phyloP scores from a whole-genome alignment of 1,140 invertebrate genomes.

The Theocolax elegans region DNA sequence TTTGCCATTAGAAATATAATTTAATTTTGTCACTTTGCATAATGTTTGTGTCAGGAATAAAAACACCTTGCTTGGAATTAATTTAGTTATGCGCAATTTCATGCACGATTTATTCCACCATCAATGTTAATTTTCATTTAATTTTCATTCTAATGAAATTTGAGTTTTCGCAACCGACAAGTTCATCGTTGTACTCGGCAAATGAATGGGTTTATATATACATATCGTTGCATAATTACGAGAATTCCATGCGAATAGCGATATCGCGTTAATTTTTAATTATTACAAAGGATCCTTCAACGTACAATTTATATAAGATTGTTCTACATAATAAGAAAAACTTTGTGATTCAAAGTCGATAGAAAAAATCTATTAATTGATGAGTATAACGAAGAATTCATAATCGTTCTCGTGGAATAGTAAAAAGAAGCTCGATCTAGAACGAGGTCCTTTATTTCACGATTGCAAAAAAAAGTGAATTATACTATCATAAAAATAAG shows the following conservation, averaged over 20 bases:
- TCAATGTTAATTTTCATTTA: background rate
- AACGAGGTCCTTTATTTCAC: too few relatives aligned
- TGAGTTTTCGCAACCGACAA: background rate
- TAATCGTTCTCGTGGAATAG: too few relatives aligned
- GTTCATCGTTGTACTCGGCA: background rate
- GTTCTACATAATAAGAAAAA: background rate
- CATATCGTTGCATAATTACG: background rate
- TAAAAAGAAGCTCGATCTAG: too few relatives aligned
- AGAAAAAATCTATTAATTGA: too few relatives aligned
- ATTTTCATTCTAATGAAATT: constrained; percentile 7
- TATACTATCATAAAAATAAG: too few relatives aligned
- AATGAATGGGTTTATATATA: background rate
- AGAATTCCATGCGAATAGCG: background rate
- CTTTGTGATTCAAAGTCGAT: too few relatives aligned
- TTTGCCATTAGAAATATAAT: too few relatives aligned
- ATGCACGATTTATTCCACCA: constrained; percentile 7
- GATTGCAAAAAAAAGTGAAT: too few relatives aligned
- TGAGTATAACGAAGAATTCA: too few relatives aligned
- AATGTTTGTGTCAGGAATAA: too few relatives aligned
- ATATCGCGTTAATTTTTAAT: constrained; percentile 1
- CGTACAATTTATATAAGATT: background rate
- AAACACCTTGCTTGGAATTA: background rate
- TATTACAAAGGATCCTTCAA: constrained; percentile 5
- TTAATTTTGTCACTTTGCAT: too few relatives aligned
- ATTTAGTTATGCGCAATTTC: constrained; percentile 2